Conservation (phyloP, 1,140 invertebrate genomes). For the Marisa cornuarietis region DNA sequence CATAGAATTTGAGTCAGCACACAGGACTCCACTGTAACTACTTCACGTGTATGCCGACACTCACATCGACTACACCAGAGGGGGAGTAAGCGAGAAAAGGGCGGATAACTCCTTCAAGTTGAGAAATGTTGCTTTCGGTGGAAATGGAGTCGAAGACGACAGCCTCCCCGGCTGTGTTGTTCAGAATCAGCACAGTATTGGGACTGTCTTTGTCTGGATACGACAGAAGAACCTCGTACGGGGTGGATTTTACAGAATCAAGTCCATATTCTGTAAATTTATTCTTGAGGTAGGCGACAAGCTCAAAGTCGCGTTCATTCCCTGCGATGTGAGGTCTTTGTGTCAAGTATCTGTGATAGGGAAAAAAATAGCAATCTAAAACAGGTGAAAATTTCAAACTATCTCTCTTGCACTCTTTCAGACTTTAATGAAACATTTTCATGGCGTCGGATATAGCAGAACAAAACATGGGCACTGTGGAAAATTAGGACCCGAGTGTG, state of each 20-base stretch:
- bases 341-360: constrained; percentile 46
- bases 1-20: too few species aligned
- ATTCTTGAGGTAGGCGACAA: constrained; percentile 45
- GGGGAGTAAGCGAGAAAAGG: constrained; percentile 62
- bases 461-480: too few species aligned
- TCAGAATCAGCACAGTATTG: constrained; percentile 42
- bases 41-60: neutral
- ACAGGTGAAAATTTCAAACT: neutral
- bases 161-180: constrained; percentile 23
- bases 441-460: too few species aligned
- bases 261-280: constrained; percentile 50
- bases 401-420: neutral
- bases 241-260: constrained; percentile 47
- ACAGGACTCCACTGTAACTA: too few species aligned
- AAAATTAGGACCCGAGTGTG: too few species aligned
- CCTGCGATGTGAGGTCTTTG: constrained; percentile 58
- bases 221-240: constrained; percentile 60
- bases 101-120: constrained; percentile 51
- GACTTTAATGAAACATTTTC: neutral
- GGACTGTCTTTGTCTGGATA: constrained; percentile 51
- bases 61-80: constrained; percentile 28
- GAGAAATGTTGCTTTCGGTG: constrained; percentile 50
- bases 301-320: constrained; percentile 40
- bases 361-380: neutral
- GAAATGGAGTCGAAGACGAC: constrained; percentile 41